Evolutionary conservation across 2,797 vertebrate genomes (phyloP).

Genomic region (Falco rusticolus): DNA sequence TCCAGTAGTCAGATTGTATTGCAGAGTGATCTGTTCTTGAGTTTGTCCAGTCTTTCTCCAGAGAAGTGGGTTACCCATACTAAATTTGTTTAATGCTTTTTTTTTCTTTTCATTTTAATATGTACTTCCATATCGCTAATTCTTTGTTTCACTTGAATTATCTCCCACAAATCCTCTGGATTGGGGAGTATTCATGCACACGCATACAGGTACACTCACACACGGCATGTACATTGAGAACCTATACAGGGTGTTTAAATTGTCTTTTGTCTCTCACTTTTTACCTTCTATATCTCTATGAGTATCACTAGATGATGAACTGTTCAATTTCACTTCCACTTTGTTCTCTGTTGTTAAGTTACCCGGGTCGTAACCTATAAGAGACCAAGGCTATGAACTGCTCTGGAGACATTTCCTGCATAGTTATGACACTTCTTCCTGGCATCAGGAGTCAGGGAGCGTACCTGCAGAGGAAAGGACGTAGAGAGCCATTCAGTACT

Average conservation of each 20-base stretch:
- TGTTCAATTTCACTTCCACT: not conserved
- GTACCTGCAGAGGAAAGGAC: not conserved
- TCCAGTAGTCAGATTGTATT: not conserved
- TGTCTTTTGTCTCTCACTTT: not conserved
- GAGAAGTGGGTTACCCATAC: not conserved
- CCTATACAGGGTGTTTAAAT: not conserved
- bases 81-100: not conserved
- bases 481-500: not conserved
- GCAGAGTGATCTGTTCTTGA: not conserved
- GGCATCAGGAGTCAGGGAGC: not conserved
- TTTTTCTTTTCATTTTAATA: not conserved
- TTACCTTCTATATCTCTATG: not conserved
- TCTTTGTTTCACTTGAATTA: not conserved
- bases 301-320: not conserved
- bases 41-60: not conserved
- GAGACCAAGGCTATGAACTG: not conserved
- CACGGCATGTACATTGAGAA: accelerated
- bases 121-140: not conserved
- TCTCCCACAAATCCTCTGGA: not conserved
- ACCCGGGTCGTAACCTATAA: not conserved
- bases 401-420: not conserved
- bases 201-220: not conserved
- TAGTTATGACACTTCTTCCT: accelerated
- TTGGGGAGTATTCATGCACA: not conserved
- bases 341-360: not conserved